phyloP scores from a whole-genome alignment of 2,888 invertebrate species.

The Periphyllus acericola region DNA sequence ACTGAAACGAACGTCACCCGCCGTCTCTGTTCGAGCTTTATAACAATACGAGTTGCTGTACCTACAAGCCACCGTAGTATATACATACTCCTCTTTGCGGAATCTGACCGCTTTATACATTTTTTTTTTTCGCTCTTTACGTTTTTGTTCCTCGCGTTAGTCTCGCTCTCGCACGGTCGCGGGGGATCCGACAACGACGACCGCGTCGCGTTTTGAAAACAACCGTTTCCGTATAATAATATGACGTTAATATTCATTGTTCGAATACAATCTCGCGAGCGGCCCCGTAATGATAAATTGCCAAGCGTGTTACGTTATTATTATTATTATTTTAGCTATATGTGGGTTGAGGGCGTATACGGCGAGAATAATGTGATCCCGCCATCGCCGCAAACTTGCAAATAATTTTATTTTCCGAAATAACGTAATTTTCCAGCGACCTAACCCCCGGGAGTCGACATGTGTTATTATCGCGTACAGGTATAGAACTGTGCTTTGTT shows the following conservation, averaged over 20 bases:
- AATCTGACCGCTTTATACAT: not conserved
- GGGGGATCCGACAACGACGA: not conserved
- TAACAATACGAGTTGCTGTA: not conserved
- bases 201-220: conserved; percentile 15
- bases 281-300: conserved; percentile 32
- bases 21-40: not conserved
- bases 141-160: not conserved
- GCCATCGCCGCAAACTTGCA: not conserved
- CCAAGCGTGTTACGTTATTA: not conserved
- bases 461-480: not conserved
- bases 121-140: not conserved
- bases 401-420: conserved; percentile 29
- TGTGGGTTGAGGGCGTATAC: not conserved
- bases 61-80: not conserved
- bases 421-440: not conserved
- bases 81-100: not conserved
- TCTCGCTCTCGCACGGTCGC: not conserved
- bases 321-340: conserved; percentile 20
- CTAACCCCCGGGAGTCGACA: not conserved
- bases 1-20: not conserved
- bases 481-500: not conserved
- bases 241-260: conserved; percentile 45
- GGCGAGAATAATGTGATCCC: not conserved
- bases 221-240: conserved; percentile 36
- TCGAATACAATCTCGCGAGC: conserved; percentile 35